Percentiles rank a stretch among this genome's conserved stretches.
phyloP scores from a whole-genome alignment of 2,113 vertebrate genomes.

The Ictidomys tridecemlineatus region DNA sequence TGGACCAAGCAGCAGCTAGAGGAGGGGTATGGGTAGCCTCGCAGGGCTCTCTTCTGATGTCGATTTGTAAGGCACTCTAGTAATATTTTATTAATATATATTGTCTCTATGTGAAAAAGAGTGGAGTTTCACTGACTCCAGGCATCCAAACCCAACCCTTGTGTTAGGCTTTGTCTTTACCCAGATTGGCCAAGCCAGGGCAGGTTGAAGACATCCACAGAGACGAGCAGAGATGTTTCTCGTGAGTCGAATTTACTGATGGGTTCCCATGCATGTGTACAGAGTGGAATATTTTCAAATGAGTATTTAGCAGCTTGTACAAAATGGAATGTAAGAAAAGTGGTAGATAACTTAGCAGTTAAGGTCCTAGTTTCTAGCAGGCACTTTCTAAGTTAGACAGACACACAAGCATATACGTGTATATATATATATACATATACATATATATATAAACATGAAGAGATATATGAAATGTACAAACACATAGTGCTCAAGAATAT shows the following conservation, averaged over 20 bases:
- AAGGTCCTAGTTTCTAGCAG: neutral
- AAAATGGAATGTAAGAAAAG: neutral
- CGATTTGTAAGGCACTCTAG: conserved; percentile 68
- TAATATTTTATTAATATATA: conserved; percentile 80
- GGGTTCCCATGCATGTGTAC: neutral
- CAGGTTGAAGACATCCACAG: neutral
- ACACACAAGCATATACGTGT: no score
- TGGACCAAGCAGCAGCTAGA: conserved; percentile 2
- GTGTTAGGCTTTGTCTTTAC: conserved; percentile 39
- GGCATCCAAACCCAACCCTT: conserved; percentile 59
- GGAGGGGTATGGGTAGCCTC: conserved; percentile 47
- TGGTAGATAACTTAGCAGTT: neutral
- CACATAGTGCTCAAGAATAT: neutral
- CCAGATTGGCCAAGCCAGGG: neutral
- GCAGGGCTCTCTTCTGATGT: conserved; percentile 61
- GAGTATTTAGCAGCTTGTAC: neutral
- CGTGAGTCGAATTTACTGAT: neutral
- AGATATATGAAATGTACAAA: no score
- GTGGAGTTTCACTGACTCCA: conserved; percentile 57
- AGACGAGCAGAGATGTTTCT: neutral
- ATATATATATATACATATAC: no score
- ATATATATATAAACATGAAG: no score
- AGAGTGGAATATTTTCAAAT: neutral
- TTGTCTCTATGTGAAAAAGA: conserved; percentile 72
- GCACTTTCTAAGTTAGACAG: neutral